Conservation (phyloP, 2,888 invertebrate genomes). For the Argyra leucocephala region DNA sequence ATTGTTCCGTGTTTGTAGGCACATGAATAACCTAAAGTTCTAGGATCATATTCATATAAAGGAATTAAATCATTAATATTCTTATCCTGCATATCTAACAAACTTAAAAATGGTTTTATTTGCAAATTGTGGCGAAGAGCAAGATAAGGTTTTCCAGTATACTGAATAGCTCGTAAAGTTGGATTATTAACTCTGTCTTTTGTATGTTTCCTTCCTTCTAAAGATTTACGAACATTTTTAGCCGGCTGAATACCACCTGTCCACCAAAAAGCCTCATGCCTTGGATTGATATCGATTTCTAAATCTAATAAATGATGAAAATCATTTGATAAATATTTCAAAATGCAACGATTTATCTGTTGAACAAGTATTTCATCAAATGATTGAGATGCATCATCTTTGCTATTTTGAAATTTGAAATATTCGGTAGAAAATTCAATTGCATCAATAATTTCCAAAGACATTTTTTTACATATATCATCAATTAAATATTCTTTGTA, state of each 20-base stretch:
- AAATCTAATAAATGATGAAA: constrained; percentile 50
- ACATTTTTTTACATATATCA: constrained; percentile 47
- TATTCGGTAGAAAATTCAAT: constrained; percentile 53
- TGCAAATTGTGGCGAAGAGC: constrained; percentile 62
- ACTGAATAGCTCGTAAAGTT: constrained; percentile 59
- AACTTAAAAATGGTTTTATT: constrained; percentile 53
- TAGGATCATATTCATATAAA: constrained; percentile 52
- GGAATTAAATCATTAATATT: constrained; percentile 45
- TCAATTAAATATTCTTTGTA: constrained; percentile 47
- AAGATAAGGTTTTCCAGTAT: constrained; percentile 56
- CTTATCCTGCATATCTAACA: constrained; percentile 49
- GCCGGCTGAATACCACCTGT: constrained; percentile 62
- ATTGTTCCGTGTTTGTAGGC: constrained; percentile 57
- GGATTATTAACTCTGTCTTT: constrained; percentile 48
- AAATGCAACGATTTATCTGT: constrained; percentile 61
- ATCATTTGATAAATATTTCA: constrained; percentile 51
- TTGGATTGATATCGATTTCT: constrained; percentile 65
- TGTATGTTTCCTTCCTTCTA: constrained; percentile 41
- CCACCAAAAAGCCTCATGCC: constrained; percentile 80
- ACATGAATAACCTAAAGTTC: constrained; percentile 49
- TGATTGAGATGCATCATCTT: constrained; percentile 18
- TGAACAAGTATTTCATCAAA: constrained; percentile 46
- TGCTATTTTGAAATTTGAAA: constrained; percentile 43
- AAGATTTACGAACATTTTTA: constrained; percentile 40
- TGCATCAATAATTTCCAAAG: constrained; percentile 53